These are phyloP conservation scores for Redunca redunca DNA, from an alignment of 2,113 vertebrate genomes.

Conservation along the genomic window DNA sequence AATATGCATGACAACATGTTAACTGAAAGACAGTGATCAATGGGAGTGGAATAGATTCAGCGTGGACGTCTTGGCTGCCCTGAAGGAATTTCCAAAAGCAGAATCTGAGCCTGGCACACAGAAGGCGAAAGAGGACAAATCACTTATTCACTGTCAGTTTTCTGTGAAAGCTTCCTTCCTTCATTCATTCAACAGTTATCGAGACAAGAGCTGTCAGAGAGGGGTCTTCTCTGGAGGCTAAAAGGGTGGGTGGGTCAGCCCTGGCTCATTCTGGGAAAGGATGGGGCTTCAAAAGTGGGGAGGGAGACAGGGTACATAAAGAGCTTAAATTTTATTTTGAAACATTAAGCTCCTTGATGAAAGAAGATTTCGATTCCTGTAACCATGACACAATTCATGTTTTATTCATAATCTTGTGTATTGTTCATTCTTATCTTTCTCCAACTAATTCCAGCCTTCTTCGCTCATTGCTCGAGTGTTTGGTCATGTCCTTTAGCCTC, in stretches of 20 bases:
- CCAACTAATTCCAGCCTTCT: background rate
- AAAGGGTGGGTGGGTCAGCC: no score
- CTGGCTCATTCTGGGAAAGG: background rate
- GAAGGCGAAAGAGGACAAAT: background rate
- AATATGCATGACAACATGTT: background rate
- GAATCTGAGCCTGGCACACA: background rate
- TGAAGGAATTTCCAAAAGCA: background rate
- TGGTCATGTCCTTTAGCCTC: background rate
- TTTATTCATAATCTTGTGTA: background rate
- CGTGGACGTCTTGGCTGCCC: accelerated
- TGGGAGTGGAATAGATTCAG: no score
- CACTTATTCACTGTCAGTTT: background rate
- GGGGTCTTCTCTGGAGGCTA: background rate
- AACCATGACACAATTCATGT: background rate
- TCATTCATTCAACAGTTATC: background rate
- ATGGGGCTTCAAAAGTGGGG: background rate
- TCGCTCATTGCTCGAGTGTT: background rate
- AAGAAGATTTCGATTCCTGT: background rate
- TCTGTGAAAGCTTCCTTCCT: background rate
- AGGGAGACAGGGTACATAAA: background rate
- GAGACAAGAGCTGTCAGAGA: background rate
- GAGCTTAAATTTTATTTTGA: background rate
- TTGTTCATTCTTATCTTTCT: background rate
- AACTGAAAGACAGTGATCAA: background rate
- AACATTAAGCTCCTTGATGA: background rate